These are phyloP conservation scores for Axis porcinus DNA, from an alignment of 2,113 vertebrate genomes.

Conservation along the genomic window DNA sequence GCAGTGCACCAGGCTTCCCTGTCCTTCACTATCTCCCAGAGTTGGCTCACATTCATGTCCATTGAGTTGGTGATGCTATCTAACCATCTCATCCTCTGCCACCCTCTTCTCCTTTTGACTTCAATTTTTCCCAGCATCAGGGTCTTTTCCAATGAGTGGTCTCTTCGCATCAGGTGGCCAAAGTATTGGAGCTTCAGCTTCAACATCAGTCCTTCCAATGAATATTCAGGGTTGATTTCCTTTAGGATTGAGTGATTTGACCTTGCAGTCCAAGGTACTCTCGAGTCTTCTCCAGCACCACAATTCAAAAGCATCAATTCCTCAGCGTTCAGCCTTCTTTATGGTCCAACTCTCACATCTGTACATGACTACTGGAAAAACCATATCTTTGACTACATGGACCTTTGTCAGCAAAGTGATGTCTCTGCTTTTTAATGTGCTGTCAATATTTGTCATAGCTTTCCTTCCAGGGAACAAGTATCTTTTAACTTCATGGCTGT, in stretches of 20 bases:
- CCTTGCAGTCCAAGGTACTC: background rate
- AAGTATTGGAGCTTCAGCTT: background rate
- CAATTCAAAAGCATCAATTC: background rate
- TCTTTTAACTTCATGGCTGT: background rate
- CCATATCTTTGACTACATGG: background rate
- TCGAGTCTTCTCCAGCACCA: background rate
- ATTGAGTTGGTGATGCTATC: background rate
- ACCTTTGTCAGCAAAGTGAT: background rate
- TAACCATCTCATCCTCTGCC: background rate
- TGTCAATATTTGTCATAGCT: background rate
- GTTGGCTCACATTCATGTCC: background rate
- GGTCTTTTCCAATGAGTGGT: background rate
- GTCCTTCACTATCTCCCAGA: background rate
- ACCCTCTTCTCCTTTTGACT: background rate
- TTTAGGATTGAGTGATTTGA: background rate
- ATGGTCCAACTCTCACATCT: background rate
- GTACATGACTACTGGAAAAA: background rate
- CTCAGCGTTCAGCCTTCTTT: background rate
- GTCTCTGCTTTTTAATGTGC: background rate
- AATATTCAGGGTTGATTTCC: background rate
- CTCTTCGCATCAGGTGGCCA: background rate
- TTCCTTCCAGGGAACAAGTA: background rate
- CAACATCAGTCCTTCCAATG: background rate
- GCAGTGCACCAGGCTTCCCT: background rate
- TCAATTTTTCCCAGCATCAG: background rate